Conservation (phyloP, 2,113 vertebrate species). For the Sarotherodon lohbergeri region DNA sequence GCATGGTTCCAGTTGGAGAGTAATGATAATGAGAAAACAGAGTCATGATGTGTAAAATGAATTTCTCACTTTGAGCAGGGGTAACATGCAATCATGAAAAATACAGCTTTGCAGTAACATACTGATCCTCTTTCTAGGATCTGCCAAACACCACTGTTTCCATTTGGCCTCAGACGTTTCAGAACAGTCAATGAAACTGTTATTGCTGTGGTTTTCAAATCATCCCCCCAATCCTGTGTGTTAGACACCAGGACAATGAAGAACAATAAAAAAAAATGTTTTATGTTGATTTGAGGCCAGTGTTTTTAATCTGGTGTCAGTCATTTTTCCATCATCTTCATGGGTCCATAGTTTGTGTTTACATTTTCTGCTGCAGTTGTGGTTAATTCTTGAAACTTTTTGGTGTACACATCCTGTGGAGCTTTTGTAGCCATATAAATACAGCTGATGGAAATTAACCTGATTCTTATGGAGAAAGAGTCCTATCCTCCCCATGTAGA, state of each 20-base stretch:
- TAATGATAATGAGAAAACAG: constrained; percentile 42
- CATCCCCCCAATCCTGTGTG: background rate
- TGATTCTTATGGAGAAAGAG: background rate
- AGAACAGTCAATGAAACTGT: background rate
- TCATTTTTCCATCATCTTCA: background rate
- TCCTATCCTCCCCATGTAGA: background rate
- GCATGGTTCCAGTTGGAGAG: constrained; percentile 25
- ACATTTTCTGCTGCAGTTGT: background rate
- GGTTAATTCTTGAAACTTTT: background rate
- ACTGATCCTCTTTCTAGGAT: background rate
- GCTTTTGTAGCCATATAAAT: background rate
- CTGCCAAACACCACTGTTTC: background rate
- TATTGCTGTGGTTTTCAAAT: background rate
- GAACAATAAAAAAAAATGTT: background rate
- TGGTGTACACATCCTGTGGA: background rate
- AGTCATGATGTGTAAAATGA: constrained; percentile 27
- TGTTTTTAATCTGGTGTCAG: background rate
- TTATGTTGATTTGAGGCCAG: background rate
- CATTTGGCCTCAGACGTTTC: background rate
- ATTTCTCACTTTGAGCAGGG: constrained; percentile 11
- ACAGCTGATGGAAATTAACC: background rate
- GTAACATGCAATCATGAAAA: background rate
- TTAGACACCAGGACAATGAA: background rate
- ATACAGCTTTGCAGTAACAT: background rate
- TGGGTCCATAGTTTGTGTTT: background rate